Conservation (phyloP, 2,113 vertebrate species). For the Heterotilapia buettikoferi region DNA sequence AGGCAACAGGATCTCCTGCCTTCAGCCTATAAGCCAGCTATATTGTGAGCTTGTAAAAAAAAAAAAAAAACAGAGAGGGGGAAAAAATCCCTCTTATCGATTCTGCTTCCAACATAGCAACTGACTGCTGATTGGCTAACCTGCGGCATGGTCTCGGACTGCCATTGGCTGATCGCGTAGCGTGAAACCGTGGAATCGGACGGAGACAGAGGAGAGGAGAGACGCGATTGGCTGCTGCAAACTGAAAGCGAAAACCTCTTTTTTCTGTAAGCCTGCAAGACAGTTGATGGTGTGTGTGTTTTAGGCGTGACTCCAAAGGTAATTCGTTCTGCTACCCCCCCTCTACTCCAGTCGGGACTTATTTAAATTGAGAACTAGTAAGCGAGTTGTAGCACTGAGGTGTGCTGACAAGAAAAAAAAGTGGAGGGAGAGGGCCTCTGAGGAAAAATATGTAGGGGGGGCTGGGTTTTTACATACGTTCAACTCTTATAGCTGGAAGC, state of each 20-base stretch:
- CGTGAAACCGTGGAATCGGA: conserved; percentile 48
- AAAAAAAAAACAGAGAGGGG: neutral
- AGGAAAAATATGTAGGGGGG: neutral
- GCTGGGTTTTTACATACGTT: neutral
- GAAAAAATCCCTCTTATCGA: conserved; percentile 47
- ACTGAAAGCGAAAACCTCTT: conserved; percentile 63
- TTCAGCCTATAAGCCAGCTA: conserved; percentile 51
- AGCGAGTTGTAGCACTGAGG: neutral
- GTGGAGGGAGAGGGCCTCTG: neutral
- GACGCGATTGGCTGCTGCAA: conserved; percentile 56
- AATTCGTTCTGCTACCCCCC: conserved; percentile 37
- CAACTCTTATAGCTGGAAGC: neutral
- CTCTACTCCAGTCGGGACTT: neutral
- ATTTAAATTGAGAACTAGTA: conserved; percentile 45
- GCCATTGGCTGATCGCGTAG: conserved; percentile 42
- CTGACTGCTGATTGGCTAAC: conserved; percentile 57
- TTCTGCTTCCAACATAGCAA: conserved; percentile 71
- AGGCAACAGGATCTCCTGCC: conserved; percentile 42
- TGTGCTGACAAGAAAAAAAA: neutral
- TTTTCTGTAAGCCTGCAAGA: conserved; percentile 53
- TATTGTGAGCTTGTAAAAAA: conserved; percentile 45
- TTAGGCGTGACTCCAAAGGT: conserved; percentile 67
- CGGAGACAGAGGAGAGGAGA: conserved; percentile 62
- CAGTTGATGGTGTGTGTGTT: conserved; percentile 55
- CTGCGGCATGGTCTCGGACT: neutral